Evolutionary conservation across 2,113 vertebrate species (phyloP).

Genomic region (Pongo pygmaeus): DNA sequence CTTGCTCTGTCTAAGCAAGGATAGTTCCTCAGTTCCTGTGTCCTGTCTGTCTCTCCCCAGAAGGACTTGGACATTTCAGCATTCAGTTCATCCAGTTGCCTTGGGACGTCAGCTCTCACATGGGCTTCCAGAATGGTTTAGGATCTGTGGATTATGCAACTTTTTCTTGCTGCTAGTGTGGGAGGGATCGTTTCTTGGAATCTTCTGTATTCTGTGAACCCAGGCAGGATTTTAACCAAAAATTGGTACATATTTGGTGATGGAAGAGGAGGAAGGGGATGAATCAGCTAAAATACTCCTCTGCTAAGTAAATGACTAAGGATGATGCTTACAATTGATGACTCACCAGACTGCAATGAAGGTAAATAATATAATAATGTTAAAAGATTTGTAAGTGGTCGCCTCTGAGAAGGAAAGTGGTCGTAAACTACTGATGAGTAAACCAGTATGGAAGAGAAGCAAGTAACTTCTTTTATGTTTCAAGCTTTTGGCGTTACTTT

Average conservation of each 20-base stretch:
- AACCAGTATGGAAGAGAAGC: not conserved
- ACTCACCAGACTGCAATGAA: not conserved
- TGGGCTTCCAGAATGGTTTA: not conserved
- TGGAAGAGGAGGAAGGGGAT: not conserved
- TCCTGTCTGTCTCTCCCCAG: not conserved
- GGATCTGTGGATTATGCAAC: not conserved
- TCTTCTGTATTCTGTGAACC: not conserved
- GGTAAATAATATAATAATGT: not conserved
- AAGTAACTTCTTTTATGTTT: not conserved
- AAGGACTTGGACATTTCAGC: not conserved
- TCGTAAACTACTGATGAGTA: not conserved
- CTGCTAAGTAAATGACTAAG: not conserved
- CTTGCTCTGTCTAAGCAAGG: not conserved
- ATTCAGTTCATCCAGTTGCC: not conserved
- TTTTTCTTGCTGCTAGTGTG: not conserved
- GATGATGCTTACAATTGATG: not conserved
- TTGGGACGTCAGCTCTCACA: not conserved
- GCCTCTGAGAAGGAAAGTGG: not conserved
- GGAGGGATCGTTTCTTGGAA: not conserved
- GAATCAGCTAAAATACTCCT: not conserved
- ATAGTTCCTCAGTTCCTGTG: not conserved
- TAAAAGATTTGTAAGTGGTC: not conserved
- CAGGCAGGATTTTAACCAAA: not conserved
- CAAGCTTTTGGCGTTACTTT: not conserved
- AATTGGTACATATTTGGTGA: not conserved